Percentiles rank a stretch among this genome's conserved stretches.
Evolutionary conservation across 2,113 vertebrate genomes (phyloP).

Genomic region (Odobenus rosmarus): DNA sequence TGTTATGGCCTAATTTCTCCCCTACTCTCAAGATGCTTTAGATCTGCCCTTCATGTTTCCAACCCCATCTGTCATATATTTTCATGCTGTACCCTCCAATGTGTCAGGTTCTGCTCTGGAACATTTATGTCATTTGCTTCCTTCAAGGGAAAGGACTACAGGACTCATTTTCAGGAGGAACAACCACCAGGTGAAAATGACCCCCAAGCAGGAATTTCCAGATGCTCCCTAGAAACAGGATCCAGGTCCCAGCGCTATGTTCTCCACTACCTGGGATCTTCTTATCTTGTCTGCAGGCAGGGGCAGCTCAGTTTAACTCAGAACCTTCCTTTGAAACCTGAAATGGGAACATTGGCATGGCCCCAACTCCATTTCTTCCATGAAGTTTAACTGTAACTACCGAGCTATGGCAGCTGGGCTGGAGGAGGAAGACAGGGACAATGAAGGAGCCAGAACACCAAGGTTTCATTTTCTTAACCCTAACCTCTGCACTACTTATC

Average conservation of each 20-base stretch:
- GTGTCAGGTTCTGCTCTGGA: neutral
- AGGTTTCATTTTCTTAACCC: neutral
- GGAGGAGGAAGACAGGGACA: neutral
- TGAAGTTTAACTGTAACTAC: neutral
- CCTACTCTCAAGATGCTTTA: neutral
- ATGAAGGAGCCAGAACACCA: neutral
- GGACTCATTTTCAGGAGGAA: neutral
- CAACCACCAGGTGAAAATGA: neutral
- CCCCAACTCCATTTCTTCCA: neutral
- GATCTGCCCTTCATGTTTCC: neutral
- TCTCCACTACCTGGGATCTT: too few relatives aligned
- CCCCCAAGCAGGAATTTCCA: neutral
- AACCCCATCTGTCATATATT: neutral
- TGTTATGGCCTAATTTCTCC: neutral
- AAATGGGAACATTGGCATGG: neutral
- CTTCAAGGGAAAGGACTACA: neutral
- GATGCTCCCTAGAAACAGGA: neutral
- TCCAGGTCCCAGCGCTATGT: accelerated
- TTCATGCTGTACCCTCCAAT: neutral
- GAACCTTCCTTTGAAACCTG: neutral
- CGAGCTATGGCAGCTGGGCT: neutral
- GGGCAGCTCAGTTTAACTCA: neutral
- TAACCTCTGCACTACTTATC: neutral
- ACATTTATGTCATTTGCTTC: neutral
- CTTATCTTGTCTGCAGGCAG: neutral